Evolutionary conservation across 64 coral and sea anemone species (phyloP), one percentile per base, ranked within the genome.

Genomic region (Catalaphyllia jardinei): DNA sequence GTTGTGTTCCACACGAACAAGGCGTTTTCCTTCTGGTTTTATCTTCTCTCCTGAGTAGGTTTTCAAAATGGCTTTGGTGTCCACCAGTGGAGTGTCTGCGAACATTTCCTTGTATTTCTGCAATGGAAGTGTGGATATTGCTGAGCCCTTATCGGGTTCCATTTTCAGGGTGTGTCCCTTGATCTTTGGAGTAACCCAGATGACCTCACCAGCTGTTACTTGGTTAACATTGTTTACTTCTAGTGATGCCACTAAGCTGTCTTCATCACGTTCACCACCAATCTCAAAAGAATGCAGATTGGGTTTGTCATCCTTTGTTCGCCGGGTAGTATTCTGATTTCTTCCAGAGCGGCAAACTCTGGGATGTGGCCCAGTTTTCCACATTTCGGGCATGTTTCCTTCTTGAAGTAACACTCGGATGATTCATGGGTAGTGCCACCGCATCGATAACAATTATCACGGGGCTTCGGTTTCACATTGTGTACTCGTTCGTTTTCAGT

Each of bases 21-120:
- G 20, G 0, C 62, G 71, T 60, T 51, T 52, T 1, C 86, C 86
- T 29, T 52, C 31, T 10, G 86, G 86, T 73, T 1, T 19, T 14
- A 88, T 88, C 4, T 33, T 75, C 72, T 88, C 71, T 38, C 86
- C 86, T 25, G 71, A 75, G 86, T 77, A 88, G 50, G 86, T 35
- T 74, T 74, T 74, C 72, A 35, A 31, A 15, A 74, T 31, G 4
- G 72, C 0, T 0, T 0, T 35, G 1, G 80, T 65, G 35, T n/a
- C 50, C 4, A 62, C 54, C 1, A 83, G 57, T 5, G 42, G 3
- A 29, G 16, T 12, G 46, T 6, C 1, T 18, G 18, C 0, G 27
- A 83, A 83, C 1, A 12, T 83, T 33, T 54, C 62, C 60, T 38
- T 39, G 10, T 46, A 86, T 13, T 24, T 71, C 42, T 71, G 24